Conservation (phyloP, 2,797 vertebrate genomes). For the Anniella stebbinsi region DNA sequence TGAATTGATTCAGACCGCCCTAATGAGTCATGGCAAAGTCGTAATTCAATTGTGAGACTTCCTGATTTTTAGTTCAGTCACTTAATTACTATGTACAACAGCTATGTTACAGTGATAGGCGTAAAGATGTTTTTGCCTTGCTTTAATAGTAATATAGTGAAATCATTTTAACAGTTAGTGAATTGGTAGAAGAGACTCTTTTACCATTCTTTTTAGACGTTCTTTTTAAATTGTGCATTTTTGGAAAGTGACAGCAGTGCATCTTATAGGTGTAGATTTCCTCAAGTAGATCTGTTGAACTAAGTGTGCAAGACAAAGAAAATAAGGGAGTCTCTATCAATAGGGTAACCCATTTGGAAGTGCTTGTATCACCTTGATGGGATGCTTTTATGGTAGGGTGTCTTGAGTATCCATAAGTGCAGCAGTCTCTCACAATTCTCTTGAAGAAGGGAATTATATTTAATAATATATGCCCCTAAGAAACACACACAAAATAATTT, state of each 20-base stretch:
- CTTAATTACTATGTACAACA: neutral
- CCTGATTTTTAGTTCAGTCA: neutral
- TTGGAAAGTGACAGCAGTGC: neutral
- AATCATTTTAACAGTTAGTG: neutral
- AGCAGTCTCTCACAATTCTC: neutral
- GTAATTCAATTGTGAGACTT: neutral
- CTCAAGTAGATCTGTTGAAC: neutral
- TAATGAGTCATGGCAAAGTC: neutral
- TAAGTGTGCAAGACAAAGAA: neutral
- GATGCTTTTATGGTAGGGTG: neutral
- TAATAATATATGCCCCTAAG: neutral
- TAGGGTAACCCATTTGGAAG: neutral
- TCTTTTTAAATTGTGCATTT: neutral
- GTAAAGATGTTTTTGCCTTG: neutral
- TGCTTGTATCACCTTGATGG: neutral
- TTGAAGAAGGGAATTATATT: neutral
- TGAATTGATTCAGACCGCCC: too few species aligned
- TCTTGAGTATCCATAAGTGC: neutral
- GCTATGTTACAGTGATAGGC: neutral
- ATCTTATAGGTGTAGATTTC: neutral
- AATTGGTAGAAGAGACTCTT: neutral
- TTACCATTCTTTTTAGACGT: neutral
- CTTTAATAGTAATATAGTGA: neutral
- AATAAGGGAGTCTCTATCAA: neutral
- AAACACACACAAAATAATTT: neutral